Base-by-base conservation (phyloP, 2,797 vertebrate species). In the Syncerus caffer region DNA sequence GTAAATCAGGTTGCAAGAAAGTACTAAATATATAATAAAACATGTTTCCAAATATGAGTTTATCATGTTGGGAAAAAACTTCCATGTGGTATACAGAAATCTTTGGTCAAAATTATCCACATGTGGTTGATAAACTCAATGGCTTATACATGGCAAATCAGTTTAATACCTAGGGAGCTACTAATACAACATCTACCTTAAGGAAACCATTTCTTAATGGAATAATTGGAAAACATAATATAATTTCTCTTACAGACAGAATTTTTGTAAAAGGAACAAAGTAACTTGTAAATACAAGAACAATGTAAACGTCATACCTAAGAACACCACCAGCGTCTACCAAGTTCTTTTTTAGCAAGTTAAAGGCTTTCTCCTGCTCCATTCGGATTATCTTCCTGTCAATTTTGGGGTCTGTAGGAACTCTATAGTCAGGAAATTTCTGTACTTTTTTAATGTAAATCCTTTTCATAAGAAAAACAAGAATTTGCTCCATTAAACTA, bases 361-460 rank as follows among this genome's bases (percentile, higher is more conserved):
- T 99, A 97, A 99, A 99, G 92, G 99, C 99, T 98, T 99, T 99
- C 85, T 99, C 99, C 97, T 99, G 99, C 94, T 99, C 99, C 98
- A 99, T 99, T 96, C 99, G 99, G 93, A 99, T 99, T 79, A 99
- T 98, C 98, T 99, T 99, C 98, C 99, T 99, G 98, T 99, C 99
- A 98, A 99, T 99, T 98, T 99, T 99, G 94, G 99, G 99, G 93
- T 99, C 99, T 95, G 99, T 99, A 91, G 99, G 98, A 98, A 99
- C 99, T 96, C 98, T 98, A 97, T 99, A 99, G 88, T 99, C 99
- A 6, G 98, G 99, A 98, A 99, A 99, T 98, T 99, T 99, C 82
- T 99, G 98, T 84, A 99, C 99, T 95, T 99, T 99, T 98, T 99
- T 99, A 91, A 99, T 99, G 96, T 99, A 99, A 98, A 99, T 99